Percentiles rank a stretch among this genome's conserved stretches.
phyloP scores from a whole-genome alignment of 1,140 invertebrate species.

The Aphelenchoides fujianensis region DNA sequence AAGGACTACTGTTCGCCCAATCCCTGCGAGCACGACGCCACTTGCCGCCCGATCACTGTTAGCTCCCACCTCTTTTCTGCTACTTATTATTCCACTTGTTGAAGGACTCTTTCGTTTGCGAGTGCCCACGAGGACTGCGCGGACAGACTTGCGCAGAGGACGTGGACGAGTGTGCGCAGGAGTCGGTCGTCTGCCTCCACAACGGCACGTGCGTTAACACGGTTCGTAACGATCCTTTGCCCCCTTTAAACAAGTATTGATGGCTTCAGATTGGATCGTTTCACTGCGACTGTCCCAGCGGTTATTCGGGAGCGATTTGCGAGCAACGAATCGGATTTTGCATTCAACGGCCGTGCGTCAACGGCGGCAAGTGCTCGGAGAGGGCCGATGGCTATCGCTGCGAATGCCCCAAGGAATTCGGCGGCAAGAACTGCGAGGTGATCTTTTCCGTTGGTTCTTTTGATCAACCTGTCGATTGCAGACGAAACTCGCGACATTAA shows the following conservation, averaged over 20 bases:
- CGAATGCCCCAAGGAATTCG: neutral
- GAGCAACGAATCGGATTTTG: conserved; percentile 23
- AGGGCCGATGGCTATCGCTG: neutral
- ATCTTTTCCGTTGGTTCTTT: neutral
- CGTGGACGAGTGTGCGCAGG: conserved; percentile 22
- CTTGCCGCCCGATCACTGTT: conserved; percentile 19
- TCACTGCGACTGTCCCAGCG: conserved; percentile 19
- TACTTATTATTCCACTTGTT: neutral
- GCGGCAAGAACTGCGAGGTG: conserved; percentile 9
- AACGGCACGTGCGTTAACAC: conserved; percentile 21
- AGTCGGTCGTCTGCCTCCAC: conserved; percentile 14
- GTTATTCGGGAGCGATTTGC: conserved; percentile 18
- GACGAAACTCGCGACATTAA: conserved; percentile 6
- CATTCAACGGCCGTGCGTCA: conserved; percentile 17
- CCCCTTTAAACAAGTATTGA: neutral
- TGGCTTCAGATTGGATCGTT: conserved; percentile 2
- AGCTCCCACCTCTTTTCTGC: neutral
- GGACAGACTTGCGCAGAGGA: conserved; percentile 18
- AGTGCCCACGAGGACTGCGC: conserved; percentile 7
- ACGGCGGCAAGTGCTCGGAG: conserved; percentile 12
- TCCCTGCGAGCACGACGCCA: conserved; percentile 26
- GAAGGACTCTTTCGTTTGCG: conserved; percentile 17
- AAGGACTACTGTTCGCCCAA: neutral
- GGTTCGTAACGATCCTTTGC: neutral
- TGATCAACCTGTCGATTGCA: neutral